A percentile compares a stretch with the other conserved stretches of the same genome.
Evolutionary conservation across 1,140 invertebrate genomes (phyloP).

Genomic region (Caenorhabditis briggsae): DNA sequence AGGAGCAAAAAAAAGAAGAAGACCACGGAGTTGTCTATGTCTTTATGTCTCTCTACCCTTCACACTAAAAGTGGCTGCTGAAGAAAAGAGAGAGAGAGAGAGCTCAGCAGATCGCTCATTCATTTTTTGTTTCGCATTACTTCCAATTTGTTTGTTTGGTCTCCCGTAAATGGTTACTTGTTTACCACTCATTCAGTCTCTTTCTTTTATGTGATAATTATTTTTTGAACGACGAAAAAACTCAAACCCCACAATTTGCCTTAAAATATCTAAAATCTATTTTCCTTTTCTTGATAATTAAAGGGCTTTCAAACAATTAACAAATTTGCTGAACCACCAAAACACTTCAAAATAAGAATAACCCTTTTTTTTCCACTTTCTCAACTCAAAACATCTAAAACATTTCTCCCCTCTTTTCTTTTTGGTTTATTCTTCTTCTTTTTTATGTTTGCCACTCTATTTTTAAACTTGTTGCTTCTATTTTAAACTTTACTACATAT

Average conservation of each 20-base stretch:
- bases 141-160: constrained; percentile 46
- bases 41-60: constrained; percentile 50
- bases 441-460: background rate
- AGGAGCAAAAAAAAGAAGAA: constrained; percentile 8
- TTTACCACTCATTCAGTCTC: constrained; percentile 1
- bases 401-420: background rate
- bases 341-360: background rate
- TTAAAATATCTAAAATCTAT: background rate
- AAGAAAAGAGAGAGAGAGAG: constrained; percentile 37
- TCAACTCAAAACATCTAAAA: too few relatives aligned
- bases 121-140: constrained; percentile 56
- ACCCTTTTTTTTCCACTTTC: background rate
- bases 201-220: constrained; percentile 1
- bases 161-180: background rate
- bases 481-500: background rate
- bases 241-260: background rate
- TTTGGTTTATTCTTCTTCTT: background rate
- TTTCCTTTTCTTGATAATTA: background rate
- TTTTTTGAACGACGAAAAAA: background rate
- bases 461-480: background rate
- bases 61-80: constrained; percentile 51
- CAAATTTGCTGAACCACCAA: background rate
- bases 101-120: constrained; percentile 55
- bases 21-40: constrained; percentile 13
- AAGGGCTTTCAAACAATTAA: constrained; percentile 12